Base-by-base conservation (phyloP, 1,140 invertebrate species). In the Pinna nobilis region DNA sequence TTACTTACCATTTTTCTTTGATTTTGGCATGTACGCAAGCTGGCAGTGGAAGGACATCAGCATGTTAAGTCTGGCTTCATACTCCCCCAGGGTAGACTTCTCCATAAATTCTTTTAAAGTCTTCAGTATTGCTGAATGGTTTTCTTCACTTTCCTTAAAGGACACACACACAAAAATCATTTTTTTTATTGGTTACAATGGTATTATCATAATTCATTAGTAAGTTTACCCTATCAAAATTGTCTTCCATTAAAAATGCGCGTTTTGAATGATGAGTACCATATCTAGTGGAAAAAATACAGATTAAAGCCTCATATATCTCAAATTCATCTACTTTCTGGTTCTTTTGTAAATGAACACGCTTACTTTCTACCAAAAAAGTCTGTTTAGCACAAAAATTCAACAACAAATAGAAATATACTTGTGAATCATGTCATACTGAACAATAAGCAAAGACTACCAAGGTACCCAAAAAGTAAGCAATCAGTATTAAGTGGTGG, bases 91-190 rank as follows among this genome's bases (percentile, higher is more conserved):
- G 30, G 93, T 90, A 0, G 96, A 94, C 44, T 92, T 92, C 82
- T 96, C 95, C 84, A 99, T 93, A 82, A 98, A 98, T 67, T 93
- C 91, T 67, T 94, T 93, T 23, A 98, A 84, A 3, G 86, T 73
- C 51, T 82, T 83, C 2, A 92, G 90, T 37, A 89, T 82, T 5
- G 92, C 89, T 18, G 39, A 13, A 13, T 35, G 3, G 55, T 28
- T 53, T 20, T 13, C 37, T 5, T 9, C 32, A 30, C 44, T 23
- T 18, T 49, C 23, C 23, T 13, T 23, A 51, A 11, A 51, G 9
- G 23, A 25, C 6, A 51, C 9, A 51, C 23, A 15, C 23, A 15
- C 7, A 13, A 25, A 51, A 51, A 23, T n/a, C n/a, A n/a, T n/a
- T n/a, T n/a, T n/a, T n/a, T n/a, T n/a, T 44, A 44, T 18, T 18